These are phyloP conservation scores for Alces alces DNA, from an alignment of 2,113 vertebrate species.

Conservation along the genomic window DNA sequence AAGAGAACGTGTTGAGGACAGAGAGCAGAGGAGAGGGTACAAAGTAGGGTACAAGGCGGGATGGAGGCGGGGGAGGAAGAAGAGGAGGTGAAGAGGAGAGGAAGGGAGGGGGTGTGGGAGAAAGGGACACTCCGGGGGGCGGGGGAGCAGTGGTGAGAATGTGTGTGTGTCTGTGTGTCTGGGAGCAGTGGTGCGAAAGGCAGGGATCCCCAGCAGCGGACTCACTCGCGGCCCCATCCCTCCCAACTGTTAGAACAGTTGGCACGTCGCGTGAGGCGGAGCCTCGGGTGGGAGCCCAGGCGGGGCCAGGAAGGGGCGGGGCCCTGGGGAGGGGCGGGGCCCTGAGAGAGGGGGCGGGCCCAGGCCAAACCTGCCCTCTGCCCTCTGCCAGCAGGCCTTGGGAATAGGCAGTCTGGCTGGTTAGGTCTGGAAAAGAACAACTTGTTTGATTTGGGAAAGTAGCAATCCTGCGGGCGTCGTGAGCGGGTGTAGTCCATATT, in stretches of 20 bases:
- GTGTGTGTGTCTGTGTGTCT: neutral
- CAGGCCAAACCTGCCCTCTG: rapidly evolving
- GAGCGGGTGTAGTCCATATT: neutral
- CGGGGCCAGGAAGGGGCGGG: no score
- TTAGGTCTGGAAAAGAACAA: neutral
- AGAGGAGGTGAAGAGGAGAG: no score
- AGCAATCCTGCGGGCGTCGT: neutral
- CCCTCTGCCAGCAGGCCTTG: rapidly evolving
- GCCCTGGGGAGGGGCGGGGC: no score
- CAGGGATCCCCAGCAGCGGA: no score
- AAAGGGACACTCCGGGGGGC: no score
- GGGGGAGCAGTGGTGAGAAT: rapidly evolving
- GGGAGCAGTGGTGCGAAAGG: neutral
- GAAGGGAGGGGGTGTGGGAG: neutral
- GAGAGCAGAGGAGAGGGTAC: neutral
- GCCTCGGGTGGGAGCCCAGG: rapidly evolving
- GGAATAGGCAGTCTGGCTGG: neutral
- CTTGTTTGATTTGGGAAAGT: neutral
- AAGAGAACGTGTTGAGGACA: neutral
- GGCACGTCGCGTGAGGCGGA: rapidly evolving
- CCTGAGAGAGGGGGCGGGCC: neutral
- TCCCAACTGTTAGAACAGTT: slow-evolving; percentile 56
- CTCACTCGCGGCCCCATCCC: neutral
- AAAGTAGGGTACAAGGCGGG: no score
- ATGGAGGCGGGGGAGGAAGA: neutral